phyloP scores from a whole-genome alignment of 2,888 invertebrate species.

The Orthosia cruda region DNA sequence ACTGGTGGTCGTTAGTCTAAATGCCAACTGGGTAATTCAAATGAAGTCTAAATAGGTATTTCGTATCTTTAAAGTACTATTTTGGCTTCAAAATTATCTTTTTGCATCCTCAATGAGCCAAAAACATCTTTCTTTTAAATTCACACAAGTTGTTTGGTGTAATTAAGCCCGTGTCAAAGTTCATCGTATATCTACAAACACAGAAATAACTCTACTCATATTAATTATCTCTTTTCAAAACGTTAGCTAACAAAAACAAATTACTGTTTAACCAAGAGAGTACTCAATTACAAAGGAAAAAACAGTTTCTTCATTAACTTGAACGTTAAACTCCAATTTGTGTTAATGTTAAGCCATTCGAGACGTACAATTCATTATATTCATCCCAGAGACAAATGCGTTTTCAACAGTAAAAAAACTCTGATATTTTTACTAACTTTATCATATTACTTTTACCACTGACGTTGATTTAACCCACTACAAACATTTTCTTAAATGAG shows the following conservation, averaged over 20 bases:
- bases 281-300: conserved; percentile 50
- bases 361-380: conserved; percentile 50
- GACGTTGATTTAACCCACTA: conserved; percentile 52
- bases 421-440: conserved; percentile 32
- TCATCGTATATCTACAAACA: conserved; percentile 22
- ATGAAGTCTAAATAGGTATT: conserved; percentile 37
- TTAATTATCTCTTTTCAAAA: conserved; percentile 59
- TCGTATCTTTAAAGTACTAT: neutral
- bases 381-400: conserved; percentile 59
- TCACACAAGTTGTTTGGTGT: conserved; percentile 7
- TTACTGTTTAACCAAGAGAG: conserved; percentile 58
- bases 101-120: neutral
- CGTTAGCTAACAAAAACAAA: conserved; percentile 59
- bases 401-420: conserved; percentile 41
- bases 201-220: conserved; percentile 34
- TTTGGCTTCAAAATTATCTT: conserved; percentile 13
- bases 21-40: conserved; percentile 52
- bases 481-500: conserved; percentile 48
- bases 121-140: conserved; percentile 3
- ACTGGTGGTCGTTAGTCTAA: conserved; percentile 45
- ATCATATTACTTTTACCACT: conserved; percentile 43
- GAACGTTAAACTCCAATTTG: conserved; percentile 61
- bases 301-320: conserved; percentile 58
- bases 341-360: conserved; percentile 65
- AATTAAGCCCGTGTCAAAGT: conserved; percentile 48